Conservation (phyloP, 2,113 vertebrate species). For the Toxotes jaculatrix region DNA sequence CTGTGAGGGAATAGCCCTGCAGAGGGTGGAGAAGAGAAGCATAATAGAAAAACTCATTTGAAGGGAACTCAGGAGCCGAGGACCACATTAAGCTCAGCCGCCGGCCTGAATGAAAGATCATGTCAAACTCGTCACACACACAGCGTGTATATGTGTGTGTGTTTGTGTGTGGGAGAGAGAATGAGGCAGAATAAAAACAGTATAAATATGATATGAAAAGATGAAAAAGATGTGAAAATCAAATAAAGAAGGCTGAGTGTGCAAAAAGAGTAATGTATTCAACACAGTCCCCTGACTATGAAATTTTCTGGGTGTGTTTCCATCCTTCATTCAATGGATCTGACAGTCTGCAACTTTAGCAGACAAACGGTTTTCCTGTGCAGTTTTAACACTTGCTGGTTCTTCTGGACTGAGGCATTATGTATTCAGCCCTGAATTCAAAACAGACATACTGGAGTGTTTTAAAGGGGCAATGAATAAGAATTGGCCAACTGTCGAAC, state of each 20-base stretch:
- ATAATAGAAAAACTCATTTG: slow-evolving; percentile 69
- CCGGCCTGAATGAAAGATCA: slow-evolving; percentile 69
- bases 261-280: slow-evolving; percentile 45
- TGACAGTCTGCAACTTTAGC: slow-evolving; percentile 10
- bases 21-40: slow-evolving; percentile 58
- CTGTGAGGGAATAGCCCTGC: slow-evolving; percentile 60
- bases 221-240: slow-evolving; percentile 42
- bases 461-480: no score
- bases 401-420: background rate
- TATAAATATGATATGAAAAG: slow-evolving; percentile 47
- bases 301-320: slow-evolving; percentile 21
- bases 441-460: background rate
- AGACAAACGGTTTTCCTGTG: slow-evolving; percentile 31
- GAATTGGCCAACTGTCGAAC: no score
- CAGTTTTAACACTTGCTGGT: slow-evolving; percentile 27
- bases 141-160: slow-evolving; percentile 5
- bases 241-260: slow-evolving; percentile 44
- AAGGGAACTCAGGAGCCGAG: slow-evolving; percentile 57
- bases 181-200: slow-evolving; percentile 23
- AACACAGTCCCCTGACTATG: slow-evolving; percentile 16
- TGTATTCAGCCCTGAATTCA: slow-evolving; percentile 14
- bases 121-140: slow-evolving; percentile 33
- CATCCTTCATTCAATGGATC: slow-evolving; percentile 33
- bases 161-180: background rate
- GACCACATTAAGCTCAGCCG: slow-evolving; percentile 62